Evolutionary conservation across 2,797 vertebrate species (phyloP).

Genomic region (Perodicticus potto): DNA sequence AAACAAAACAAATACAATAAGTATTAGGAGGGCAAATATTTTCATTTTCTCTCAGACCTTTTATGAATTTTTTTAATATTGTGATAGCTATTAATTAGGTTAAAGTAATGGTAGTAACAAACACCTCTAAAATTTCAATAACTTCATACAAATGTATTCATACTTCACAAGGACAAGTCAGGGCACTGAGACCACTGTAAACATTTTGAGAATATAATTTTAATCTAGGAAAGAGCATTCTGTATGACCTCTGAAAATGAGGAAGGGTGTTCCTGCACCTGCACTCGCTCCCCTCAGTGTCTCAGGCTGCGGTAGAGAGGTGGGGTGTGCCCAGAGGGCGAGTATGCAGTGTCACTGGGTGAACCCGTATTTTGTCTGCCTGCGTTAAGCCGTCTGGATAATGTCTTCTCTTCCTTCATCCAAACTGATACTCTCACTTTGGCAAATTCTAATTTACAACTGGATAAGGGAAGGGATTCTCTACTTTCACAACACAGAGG

Average conservation of each 20-base stretch:
- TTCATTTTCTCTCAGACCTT: not conserved
- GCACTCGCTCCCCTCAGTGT: not conserved
- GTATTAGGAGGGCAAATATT: not conserved
- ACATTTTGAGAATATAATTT: not conserved
- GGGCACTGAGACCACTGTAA: not conserved
- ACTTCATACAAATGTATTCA: not conserved
- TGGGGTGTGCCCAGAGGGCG: not conserved
- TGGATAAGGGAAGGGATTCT: not conserved
- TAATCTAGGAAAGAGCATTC: not conserved
- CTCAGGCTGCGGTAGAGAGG: rapidly evolving
- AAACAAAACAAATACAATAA: not conserved
- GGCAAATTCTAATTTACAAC: not conserved
- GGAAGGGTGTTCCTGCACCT: too few relatives aligned
- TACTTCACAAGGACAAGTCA: too few relatives aligned
- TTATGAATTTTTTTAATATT: not conserved
- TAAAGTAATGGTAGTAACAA: not conserved
- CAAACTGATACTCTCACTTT: rapidly evolving
- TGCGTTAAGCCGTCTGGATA: too few relatives aligned
- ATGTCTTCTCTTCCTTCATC: not conserved
- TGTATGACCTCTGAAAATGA: rapidly evolving
- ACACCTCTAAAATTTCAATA: not conserved
- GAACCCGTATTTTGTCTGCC: not conserved
- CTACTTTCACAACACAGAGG: not conserved
- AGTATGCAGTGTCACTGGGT: too few relatives aligned
- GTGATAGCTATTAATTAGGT: not conserved